A percentile compares a stretch with the other conserved stretches of the same genome.
Evolutionary conservation across 30 jellyfish, hydroid and myxozoan species (phyloP).

Genomic region (Aurelia coerulea): DNA sequence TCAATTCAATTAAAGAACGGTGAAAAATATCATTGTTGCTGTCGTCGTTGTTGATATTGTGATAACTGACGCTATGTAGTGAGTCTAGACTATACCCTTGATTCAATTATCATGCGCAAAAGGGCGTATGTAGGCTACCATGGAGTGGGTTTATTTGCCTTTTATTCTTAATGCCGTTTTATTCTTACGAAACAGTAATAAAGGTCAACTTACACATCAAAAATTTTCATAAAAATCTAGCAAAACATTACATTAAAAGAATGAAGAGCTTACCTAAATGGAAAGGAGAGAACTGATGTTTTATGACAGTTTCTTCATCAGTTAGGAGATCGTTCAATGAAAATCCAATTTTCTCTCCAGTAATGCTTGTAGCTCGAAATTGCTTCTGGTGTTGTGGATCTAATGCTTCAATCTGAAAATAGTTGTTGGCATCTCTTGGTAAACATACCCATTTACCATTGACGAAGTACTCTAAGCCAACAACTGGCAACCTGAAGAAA

Average conservation of each 20-base stretch:
- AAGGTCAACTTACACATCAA: no score
- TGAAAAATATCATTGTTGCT: no score
- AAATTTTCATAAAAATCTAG: no score
- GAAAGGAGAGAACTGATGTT: slow-evolving; percentile 75
- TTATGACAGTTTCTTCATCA: slow-evolving; percentile 32
- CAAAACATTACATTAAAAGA: background rate
- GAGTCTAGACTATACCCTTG: no score
- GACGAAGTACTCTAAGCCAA: slow-evolving; percentile 71
- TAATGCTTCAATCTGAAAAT: slow-evolving; percentile 9
- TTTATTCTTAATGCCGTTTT: no score
- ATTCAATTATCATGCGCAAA: no score
- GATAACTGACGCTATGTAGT: no score
- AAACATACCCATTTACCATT: slow-evolving; percentile 85
- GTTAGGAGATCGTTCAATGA: slow-evolving; percentile 13
- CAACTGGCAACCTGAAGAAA: slow-evolving; percentile 75
- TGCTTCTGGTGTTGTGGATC: slow-evolving; percentile 35
- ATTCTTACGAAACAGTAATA: no score
- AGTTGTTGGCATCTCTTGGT: slow-evolving; percentile 72
- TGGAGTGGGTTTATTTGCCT: no score
- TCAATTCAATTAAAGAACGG: no score
- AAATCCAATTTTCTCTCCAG: slow-evolving; percentile 89
- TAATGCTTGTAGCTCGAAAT: slow-evolving; percentile 78
- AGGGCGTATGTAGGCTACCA: no score
- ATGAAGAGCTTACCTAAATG: slow-evolving; percentile 49
- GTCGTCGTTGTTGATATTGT: no score